Evolutionary conservation across 2,797 vertebrate species (phyloP).

Genomic region (Manis pentadactyla): DNA sequence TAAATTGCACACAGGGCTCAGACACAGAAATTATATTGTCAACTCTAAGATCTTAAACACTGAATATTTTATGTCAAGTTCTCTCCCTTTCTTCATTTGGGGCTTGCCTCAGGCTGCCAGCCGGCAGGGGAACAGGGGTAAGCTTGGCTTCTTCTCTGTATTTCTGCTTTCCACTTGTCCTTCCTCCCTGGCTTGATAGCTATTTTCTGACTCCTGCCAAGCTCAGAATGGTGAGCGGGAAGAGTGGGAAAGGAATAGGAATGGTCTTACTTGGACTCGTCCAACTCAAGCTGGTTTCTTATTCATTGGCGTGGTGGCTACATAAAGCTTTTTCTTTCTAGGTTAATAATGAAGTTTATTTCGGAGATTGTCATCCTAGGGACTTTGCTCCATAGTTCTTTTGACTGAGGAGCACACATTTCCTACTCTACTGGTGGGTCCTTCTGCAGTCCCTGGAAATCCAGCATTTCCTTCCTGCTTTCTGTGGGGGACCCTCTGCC

Average conservation of each 20-base stretch:
- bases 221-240: not conserved
- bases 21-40: not conserved
- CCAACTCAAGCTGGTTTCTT: not conserved
- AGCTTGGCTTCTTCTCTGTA: not conserved
- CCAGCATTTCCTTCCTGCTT: not conserved
- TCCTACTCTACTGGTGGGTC: not conserved
- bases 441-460: not conserved
- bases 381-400: not conserved
- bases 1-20: not conserved
- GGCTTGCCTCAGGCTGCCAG: not conserved
- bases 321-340: not conserved
- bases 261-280: not conserved
- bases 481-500: not conserved
- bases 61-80: not conserved
- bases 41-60: not conserved
- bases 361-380: not conserved
- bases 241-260: not conserved
- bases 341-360: not conserved
- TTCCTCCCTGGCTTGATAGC: not conserved
- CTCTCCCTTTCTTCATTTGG: not conserved
- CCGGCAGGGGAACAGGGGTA: not conserved
- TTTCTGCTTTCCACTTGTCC: not conserved
- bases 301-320: not conserved
- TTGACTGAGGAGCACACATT: not conserved
- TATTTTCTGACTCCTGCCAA: not conserved